Base-by-base conservation (phyloP, 2,113 vertebrate genomes). In the Varanus komodoensis region DNA sequence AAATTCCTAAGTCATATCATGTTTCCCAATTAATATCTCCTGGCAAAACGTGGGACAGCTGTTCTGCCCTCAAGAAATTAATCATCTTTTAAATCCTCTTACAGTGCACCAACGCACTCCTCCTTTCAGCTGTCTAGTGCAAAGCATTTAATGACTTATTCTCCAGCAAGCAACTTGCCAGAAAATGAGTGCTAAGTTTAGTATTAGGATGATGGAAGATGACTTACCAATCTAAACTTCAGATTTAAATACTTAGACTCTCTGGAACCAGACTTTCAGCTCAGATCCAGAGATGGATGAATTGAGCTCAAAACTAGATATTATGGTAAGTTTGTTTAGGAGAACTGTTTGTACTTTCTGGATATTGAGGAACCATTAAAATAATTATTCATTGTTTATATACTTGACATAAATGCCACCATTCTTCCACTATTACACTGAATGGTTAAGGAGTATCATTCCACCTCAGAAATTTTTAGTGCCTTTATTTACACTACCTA, bases 51-150 rank as follows among this genome's bases (percentile, higher is more conserved):
- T 77, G 92, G 92, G 88, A 85, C 92, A 96, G 95, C 86, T 97
- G 94, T 84, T 95, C 90, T 88, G 52, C 94, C 48, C 92, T 94
- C 89, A 94, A 78, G 95, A 95, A 96, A 94, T 95, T 92, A 96
- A 95, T 95, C 84, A 92, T 93, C 86, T 93, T 96, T 95, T 94
- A 94, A 95, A 91, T 94, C 44, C 87, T 74, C 94, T 73, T 87
- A 87, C 54, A 87, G 19, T 9, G 80, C 91, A 93, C 78, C 54
- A 95, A 64, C 9, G 82, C 92, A 88, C 68, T 95, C 91, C 86
- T 93, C 94, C 52, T 84, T 93, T 96, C 95, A 97, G 88, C 90
- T 96, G 93, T 96, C 87, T 89, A 32, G 17, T 88, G 84, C 92
- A 93, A 96, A 93, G 90, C 82, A 89, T 83, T 95, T 88, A 92